A percentile compares a stretch with the other conserved stretches of the same genome.
phyloP scores from a whole-genome alignment of 2,888 invertebrate species.

The Caenorhabditis virilis region DNA sequence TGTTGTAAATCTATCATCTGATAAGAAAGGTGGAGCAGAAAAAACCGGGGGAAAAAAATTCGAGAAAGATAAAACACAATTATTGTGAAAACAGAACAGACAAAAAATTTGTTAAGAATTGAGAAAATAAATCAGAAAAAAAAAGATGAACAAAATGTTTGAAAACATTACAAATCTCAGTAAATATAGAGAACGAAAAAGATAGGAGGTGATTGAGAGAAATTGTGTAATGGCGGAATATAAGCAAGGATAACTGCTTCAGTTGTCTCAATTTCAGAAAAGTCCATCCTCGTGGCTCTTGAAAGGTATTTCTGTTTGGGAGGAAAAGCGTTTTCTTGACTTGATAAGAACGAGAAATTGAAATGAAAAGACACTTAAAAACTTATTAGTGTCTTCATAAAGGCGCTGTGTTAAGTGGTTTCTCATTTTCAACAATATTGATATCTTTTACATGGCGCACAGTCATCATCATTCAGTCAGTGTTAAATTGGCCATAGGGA shows the following conservation, averaged over 20 bases:
- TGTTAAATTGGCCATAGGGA: not conserved
- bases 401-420: conserved; percentile 3
- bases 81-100: not conserved
- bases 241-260: too few relatives aligned
- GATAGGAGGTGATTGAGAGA: conserved; percentile 30
- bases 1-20: too few relatives aligned
- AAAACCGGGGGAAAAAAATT: conserved; percentile 4
- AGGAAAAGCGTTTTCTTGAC: too few relatives aligned
- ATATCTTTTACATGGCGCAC: conserved; percentile 11
- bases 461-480: not conserved
- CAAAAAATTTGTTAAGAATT: not conserved
- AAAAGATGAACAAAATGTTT: conserved; percentile 40
- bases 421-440: conserved; percentile 31
- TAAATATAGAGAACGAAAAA: conserved; percentile 17
- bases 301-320: too few relatives aligned
- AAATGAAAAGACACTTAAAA: too few relatives aligned
- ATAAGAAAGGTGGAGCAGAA: not conserved
- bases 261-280: too few relatives aligned
- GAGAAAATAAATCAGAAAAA: conserved; percentile 12
- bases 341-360: too few relatives aligned
- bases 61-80: not conserved
- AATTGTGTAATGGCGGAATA: conserved; percentile 34
- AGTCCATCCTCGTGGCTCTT: too few relatives aligned
- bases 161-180: conserved; percentile 40
- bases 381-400: too few relatives aligned